These are phyloP conservation scores for Paraescarpia echinospica DNA, from an alignment of 1,140 invertebrate genomes.

Conservation along the genomic window DNA sequence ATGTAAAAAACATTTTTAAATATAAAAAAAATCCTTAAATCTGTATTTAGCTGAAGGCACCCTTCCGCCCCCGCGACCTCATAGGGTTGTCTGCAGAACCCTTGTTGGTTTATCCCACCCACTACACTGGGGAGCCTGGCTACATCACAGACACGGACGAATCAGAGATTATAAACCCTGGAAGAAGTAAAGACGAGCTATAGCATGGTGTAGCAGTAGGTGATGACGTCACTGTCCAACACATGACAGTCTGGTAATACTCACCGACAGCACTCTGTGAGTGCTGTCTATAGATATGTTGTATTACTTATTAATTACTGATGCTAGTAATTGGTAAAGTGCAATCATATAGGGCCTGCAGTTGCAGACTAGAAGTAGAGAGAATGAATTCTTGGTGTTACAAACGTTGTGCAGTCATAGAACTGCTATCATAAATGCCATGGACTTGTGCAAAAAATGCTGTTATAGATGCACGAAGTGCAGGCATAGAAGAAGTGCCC, in stretches of 20 bases:
- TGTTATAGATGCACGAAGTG: too few species aligned
- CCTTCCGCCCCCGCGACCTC: conserved; percentile 75
- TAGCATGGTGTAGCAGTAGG: neutral
- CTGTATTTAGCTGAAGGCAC: conserved; percentile 67
- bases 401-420: too few species aligned
- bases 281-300: neutral
- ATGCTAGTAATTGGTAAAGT: too few species aligned
- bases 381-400: too few species aligned
- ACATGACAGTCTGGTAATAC: neutral
- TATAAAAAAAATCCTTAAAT: neutral
- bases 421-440: too few species aligned
- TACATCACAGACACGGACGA: conserved; percentile 97
- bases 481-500: too few species aligned
- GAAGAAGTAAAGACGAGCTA: neutral
- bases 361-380: too few species aligned
- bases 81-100: conserved; percentile 82
- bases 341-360: too few species aligned
- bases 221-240: neutral
- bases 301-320: neutral
- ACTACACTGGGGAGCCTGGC: conserved; percentile 89
- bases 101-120: conserved; percentile 84
- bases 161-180: conserved; percentile 39
- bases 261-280: neutral
- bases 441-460: too few species aligned
- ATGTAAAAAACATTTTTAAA: neutral